These are phyloP conservation scores for Pachypanchax playfairii DNA, from an alignment of 2,113 vertebrate genomes.

Conservation along the genomic window DNA sequence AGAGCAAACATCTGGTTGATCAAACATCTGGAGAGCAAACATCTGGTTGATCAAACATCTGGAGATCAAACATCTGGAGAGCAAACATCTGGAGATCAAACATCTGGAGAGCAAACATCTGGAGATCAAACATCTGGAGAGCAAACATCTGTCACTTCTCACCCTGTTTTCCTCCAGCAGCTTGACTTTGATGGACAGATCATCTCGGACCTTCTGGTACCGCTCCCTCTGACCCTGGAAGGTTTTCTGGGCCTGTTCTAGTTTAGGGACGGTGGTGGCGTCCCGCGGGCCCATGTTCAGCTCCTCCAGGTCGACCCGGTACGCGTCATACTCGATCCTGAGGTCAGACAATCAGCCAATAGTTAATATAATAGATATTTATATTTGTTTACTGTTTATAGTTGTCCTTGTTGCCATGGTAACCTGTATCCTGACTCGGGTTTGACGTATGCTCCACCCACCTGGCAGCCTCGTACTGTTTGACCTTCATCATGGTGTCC, in stretches of 20 bases:
- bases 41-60: too few species aligned
- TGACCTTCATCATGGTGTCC: constrained; percentile 89
- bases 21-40: too few species aligned
- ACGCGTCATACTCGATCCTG: constrained; percentile 90
- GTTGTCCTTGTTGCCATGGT: too few species aligned
- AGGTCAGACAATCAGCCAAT: background rate
- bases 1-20: too few species aligned
- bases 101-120: too few species aligned
- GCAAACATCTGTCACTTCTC: too few species aligned
- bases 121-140: too few species aligned
- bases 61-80: too few species aligned
- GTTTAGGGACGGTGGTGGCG: constrained; percentile 77
- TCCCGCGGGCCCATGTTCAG: constrained; percentile 88
- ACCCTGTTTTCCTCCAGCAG: constrained; percentile 94
- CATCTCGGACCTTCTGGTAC: constrained; percentile 85
- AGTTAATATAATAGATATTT: too few species aligned
- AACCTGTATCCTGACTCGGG: too few species aligned
- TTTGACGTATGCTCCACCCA: constrained; percentile 46
- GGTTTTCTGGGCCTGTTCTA: constrained; percentile 85
- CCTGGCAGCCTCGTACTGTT: constrained; percentile 89
- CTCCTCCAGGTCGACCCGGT: constrained; percentile 92
- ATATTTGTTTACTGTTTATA: too few species aligned
- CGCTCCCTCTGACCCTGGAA: constrained; percentile 86
- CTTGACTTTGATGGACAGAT: constrained; percentile 89
- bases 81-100: too few species aligned